Conservation (phyloP, 1,140 invertebrate species). For the Drosophila funebris region DNA sequence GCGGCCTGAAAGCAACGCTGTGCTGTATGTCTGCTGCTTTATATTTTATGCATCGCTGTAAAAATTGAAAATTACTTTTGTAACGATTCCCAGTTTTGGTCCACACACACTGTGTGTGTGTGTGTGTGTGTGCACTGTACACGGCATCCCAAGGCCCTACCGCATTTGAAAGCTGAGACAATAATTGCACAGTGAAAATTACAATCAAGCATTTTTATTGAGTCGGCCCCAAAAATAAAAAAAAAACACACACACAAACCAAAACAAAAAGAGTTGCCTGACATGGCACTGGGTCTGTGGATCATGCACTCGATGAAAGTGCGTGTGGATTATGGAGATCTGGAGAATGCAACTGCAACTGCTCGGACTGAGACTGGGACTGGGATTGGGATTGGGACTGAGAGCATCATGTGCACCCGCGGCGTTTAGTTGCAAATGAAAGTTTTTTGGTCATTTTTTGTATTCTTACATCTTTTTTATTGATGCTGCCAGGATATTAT, state of each 20-base stretch:
- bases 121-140: background rate
- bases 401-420: constrained; percentile 45
- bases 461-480: constrained; percentile 9
- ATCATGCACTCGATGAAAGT: constrained; percentile 58
- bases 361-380: background rate
- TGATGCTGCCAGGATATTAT: constrained; percentile 45
- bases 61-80: constrained; percentile 81
- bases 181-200: constrained; percentile 78
- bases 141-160: constrained; percentile 36
- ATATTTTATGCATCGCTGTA: constrained; percentile 73
- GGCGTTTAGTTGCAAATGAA: constrained; percentile 60
- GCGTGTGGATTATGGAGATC: constrained; percentile 62
- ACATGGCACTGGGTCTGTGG: constrained; percentile 43
- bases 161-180: constrained; percentile 78
- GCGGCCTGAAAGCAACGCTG: too few relatives aligned
- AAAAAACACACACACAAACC: background rate
- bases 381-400: background rate
- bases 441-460: constrained; percentile 63
- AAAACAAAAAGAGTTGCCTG: constrained; percentile 1
- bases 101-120: too few relatives aligned
- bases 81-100: background rate
- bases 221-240: constrained; percentile 14
- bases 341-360: background rate
- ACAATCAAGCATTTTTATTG: constrained; percentile 78
- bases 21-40: background rate